Evolutionary conservation across 2,797 vertebrate species (phyloP), one percentile per base, ranked within the genome.

Genomic region (Perdix hodgsoniae): DNA sequence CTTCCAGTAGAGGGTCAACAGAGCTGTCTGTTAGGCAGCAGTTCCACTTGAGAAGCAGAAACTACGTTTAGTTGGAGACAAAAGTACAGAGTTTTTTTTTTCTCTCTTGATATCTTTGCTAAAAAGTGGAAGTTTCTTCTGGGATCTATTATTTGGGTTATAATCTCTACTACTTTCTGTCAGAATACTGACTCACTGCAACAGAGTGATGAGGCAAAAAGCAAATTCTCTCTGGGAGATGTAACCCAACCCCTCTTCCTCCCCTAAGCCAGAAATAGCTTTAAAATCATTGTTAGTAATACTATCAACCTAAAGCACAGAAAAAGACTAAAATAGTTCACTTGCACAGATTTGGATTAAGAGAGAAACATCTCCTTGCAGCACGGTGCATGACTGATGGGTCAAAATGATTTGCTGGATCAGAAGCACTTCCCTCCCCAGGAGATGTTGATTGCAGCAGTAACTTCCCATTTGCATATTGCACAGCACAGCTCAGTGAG

Each of bases 81-180:
- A 90, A 50, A 96, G 89, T 1, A 14, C 29, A 82, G 21, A 61
- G 49, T 29, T 35, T 63, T 10, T 45, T 40, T 76, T 45, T 40
- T 76, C 47, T 65, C 19, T 76, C 44, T 85, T 49, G 42, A 67
- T 81, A 22, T 78, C 79, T 92, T 92, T 85, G 85, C 59, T 79
- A 56, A 73, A 73, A 40, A 89, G 61, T 60, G 42, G 27, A 88
- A 91, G 37, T 21, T n/a, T 70, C 86, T 91, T 83, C 79, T 83
- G 85, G 72, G 84, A 82, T 69, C 76, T 90, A 31, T 91, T 83
- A 96, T 77, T 91, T 91, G 39, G 90, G 82, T 82, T 91, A 82
- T 72, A 92, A 95, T 94, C 64, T 65, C 85, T 90, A 77, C 72
- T 74, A 66, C 39, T 90, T 90, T 94, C 74, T 93, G 11, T 88